phyloP scores from a whole-genome alignment of 2,113 vertebrate species.

The Ascaphus truei region DNA sequence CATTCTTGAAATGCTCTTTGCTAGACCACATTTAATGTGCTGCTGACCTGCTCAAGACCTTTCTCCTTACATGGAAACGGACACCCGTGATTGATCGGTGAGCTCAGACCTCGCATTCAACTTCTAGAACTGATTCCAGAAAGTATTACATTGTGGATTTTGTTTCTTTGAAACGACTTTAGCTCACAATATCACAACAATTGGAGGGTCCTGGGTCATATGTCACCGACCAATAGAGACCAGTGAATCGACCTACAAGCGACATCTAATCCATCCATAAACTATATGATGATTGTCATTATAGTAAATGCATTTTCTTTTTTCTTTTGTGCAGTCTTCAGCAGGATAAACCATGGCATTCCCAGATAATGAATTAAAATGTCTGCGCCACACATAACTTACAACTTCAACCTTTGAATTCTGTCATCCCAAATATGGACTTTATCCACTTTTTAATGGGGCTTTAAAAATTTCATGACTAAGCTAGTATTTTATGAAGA shows the following conservation, averaged over 20 bases:
- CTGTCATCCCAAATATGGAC: conserved; percentile 66
- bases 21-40: conserved; percentile 5
- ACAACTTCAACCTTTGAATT: conserved; percentile 69
- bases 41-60: conserved; percentile 1
- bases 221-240: background rate
- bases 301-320: background rate
- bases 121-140: background rate
- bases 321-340: conserved; percentile 8
- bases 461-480: conserved; percentile 68
- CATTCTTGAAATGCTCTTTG: background rate
- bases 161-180: background rate
- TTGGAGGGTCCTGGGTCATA: background rate
- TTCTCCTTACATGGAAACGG: background rate
- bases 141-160: background rate
- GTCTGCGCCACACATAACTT: conserved; percentile 53
- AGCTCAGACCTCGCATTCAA: background rate
- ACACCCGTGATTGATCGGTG: conserved; percentile 10
- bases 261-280: conserved; percentile 3
- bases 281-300: conserved; percentile 18
- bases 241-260: background rate
- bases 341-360: conserved; percentile 46
- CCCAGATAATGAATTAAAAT: conserved; percentile 42
- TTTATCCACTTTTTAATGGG: conserved; percentile 72
- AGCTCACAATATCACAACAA: background rate
- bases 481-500: conserved; percentile 70